These are phyloP conservation scores for Macrophya annulata DNA, from an alignment of 2,888 invertebrate species.

Conservation along the genomic window DNA sequence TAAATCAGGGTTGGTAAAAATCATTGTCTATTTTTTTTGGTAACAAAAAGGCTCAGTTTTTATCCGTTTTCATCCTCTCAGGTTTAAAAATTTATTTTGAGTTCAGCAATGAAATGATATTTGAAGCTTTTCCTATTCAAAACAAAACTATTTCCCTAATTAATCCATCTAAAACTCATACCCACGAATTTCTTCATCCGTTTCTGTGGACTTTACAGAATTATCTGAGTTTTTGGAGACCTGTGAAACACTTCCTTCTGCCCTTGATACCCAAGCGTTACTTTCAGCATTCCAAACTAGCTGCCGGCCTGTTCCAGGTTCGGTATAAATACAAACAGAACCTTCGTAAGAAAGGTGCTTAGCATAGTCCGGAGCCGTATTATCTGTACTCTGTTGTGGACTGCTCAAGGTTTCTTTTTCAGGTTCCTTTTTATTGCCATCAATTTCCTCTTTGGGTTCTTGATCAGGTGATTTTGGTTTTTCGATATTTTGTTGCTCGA, in stretches of 20 bases:
- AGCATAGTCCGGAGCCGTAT: slow-evolving; percentile 68
- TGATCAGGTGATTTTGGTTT: slow-evolving; percentile 10
- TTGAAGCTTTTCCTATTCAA: not conserved
- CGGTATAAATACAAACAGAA: slow-evolving; percentile 88
- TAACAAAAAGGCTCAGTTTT: not conserved
- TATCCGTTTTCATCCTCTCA: not conserved
- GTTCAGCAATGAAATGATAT: not conserved
- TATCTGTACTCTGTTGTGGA: not conserved
- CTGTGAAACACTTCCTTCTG: slow-evolving; percentile 55
- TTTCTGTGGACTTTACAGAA: slow-evolving; percentile 71
- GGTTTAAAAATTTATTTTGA: not conserved
- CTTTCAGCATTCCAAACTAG: slow-evolving; percentile 84
- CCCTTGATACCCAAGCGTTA: slow-evolving; percentile 72
- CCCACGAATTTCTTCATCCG: slow-evolving; percentile 73
- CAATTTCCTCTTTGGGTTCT: not conserved
- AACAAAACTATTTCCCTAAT: not conserved
- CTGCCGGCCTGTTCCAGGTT: slow-evolving; percentile 86
- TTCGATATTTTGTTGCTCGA: not conserved
- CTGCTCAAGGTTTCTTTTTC: slow-evolving; percentile 22
- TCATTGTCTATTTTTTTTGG: not conserved
- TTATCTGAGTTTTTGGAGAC: slow-evolving; percentile 81
- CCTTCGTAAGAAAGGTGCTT: slow-evolving; percentile 87
- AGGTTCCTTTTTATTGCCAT: slow-evolving; percentile 53
- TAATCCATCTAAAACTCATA: slow-evolving; percentile 75
- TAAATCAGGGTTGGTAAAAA: slow-evolving; percentile 61